Conservation (phyloP, 1,140 invertebrate species). For the Apis laboriosa region DNA sequence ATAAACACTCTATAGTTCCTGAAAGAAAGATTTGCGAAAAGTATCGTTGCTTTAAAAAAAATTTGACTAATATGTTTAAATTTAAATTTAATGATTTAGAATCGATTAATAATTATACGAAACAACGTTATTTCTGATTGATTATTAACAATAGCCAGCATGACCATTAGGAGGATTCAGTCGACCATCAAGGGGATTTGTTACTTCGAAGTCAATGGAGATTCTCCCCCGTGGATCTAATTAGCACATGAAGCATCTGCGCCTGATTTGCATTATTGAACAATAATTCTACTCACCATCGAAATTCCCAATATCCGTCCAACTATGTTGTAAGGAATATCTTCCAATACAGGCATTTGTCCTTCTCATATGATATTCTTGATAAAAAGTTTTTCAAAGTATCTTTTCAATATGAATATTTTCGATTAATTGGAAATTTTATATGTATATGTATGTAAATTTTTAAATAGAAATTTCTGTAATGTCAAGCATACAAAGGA, state of each 20-base stretch:
- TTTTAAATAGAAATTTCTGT: too few species aligned
- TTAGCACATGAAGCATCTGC: constrained; percentile 14
- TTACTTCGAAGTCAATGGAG: constrained; percentile 18
- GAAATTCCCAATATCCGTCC: not conserved
- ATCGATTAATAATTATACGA: constrained; percentile 23
- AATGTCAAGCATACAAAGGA: too few species aligned
- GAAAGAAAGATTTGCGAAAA: too few species aligned
- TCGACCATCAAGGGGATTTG: constrained; percentile 35
- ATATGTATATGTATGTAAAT: too few species aligned
- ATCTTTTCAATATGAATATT: too few species aligned
- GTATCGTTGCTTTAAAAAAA: too few species aligned
- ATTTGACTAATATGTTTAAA: too few species aligned
- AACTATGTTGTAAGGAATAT: too few species aligned
- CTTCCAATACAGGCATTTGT: too few species aligned
- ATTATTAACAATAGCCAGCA: constrained; percentile 29
- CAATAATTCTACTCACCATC: constrained; percentile 3
- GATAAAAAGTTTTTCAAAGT: not conserved
- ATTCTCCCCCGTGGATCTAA: not conserved
- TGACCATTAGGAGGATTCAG: constrained; percentile 49
- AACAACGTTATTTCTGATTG: constrained; percentile 33
- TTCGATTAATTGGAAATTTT: not conserved
- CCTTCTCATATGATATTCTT: not conserved
- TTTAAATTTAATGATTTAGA: not conserved
- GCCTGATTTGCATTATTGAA: constrained; percentile 17
- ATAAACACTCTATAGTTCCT: too few species aligned